Evolutionary conservation across 2,113 vertebrate species (phyloP), one percentile per base, ranked within the genome.

Genomic region (Rostratula benghalensis): DNA sequence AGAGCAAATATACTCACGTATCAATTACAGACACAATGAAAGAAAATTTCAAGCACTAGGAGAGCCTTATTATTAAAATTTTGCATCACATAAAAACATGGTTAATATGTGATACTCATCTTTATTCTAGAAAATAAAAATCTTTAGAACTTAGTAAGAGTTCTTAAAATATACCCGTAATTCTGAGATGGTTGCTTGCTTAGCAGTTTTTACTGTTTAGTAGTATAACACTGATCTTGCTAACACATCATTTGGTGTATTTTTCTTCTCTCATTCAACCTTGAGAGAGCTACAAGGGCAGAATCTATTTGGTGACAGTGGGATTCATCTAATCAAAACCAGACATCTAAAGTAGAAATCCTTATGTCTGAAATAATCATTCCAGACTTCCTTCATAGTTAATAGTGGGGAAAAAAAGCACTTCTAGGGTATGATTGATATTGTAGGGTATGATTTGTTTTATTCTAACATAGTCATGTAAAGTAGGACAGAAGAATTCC

Each of bases 341-440:
- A 71, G 77, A 71, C 18, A 78, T 50, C 20, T 91, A 25, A 77
- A 43, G 77, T 46, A 68, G 25, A 78, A 91, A 60, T 45, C 9
- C 81, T 95, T 82, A 56, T 39, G 43, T 87, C 56, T 91, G 46
- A 91, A 76, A 67, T 53, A 92, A 78, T 84, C 4, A 56, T 59
- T 78, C 25, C 25, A 91, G 51, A 41, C 17, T 89, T 10, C 7
- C 14, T 77, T 73, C 48, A 43, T 31, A 80, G 33, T 33, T 80
- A 68, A 51, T 9, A 64, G 33, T 16, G 13, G 25, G 21, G 13
- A 19, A 41, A 50, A 59, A 46, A 69, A 27, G 0, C 19, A 64
- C 9, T 50, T 83, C 7, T 31, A 54, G 8, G 4, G 11, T 86
- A 30, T 41, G 53, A 80, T 76, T 93, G 54, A 73, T 73, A 50